Conservation (phyloP, 1,140 invertebrate species). For the Thaumatotibia leucotreta region DNA sequence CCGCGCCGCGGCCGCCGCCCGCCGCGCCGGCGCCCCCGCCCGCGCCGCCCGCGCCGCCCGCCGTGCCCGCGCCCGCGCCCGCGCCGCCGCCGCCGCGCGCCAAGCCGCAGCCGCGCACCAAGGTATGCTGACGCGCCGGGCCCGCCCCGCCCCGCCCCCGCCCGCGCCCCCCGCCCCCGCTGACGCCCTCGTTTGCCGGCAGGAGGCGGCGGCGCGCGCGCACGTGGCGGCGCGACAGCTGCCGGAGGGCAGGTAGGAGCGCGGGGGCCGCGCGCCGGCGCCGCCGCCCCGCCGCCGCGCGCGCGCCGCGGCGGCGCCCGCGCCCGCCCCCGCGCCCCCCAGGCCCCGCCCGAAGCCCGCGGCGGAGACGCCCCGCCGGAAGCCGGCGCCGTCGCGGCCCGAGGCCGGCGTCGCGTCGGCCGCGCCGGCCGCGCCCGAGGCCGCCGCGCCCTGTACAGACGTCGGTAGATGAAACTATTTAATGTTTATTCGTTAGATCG, state of each 20-base stretch:
- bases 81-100: conserved; percentile 40
- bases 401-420: conserved; percentile 17
- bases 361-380: conserved; percentile 22
- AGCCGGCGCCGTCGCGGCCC: background rate
- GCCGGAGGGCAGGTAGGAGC: conserved; percentile 40
- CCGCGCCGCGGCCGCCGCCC: conserved; percentile 36
- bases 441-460: conserved; percentile 19
- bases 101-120: conserved; percentile 51
- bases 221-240: conserved; percentile 30
- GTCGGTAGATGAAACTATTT: conserved; percentile 30
- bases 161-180: conserved; percentile 33
- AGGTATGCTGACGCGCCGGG: conserved; percentile 34
- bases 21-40: conserved; percentile 32
- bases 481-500: conserved; percentile 41
- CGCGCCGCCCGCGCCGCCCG: conserved; percentile 3
- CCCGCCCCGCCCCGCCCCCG: conserved; percentile 24
- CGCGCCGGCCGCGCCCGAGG: conserved; percentile 15
- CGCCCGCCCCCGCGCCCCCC: conserved; percentile 31
- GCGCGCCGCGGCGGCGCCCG: conserved; percentile 30
- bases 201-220: conserved; percentile 35
- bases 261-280: conserved; percentile 21
- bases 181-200: conserved; percentile 29
- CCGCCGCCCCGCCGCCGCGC: conserved; percentile 19
- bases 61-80: conserved; percentile 26
- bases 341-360: conserved; percentile 21